Percentiles rank a stretch among this genome's conserved stretches.
These are phyloP conservation scores for Lanius collurio DNA, from an alignment of 2,113 vertebrate genomes.

Conservation along the genomic window DNA sequence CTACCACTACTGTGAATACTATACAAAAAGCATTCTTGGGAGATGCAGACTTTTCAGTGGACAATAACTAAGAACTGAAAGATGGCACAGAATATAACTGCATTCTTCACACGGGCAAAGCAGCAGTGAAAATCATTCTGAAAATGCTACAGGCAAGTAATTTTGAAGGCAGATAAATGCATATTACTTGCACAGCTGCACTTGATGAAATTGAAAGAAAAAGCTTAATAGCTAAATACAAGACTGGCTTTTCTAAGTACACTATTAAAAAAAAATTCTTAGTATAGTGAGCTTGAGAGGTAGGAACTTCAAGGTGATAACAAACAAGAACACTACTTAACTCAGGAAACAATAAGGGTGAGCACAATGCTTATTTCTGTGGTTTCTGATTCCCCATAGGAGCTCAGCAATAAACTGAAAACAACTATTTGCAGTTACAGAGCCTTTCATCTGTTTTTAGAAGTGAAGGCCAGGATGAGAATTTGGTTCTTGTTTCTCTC, in stretches of 20 bases:
- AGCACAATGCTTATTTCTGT: not conserved
- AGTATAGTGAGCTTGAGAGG: not conserved
- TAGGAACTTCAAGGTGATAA: not conserved
- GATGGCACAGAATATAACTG: not conserved
- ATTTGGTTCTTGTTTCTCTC: not conserved
- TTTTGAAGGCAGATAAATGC: not conserved
- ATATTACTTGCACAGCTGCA: not conserved
- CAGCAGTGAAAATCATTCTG: not conserved
- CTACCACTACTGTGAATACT: not conserved
- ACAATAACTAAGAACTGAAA: not conserved
- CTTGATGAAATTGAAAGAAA: not conserved
- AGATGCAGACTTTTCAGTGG: not conserved
- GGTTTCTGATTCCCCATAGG: not conserved
- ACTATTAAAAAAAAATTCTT: not conserved
- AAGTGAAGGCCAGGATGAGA: not conserved
- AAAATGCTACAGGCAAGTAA: not conserved
- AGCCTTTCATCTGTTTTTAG: not conserved
- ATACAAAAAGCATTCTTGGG: not conserved
- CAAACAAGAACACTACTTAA: not conserved
- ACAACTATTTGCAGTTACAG: not conserved
- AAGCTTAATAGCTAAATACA: not conserved
- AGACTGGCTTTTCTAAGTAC: not conserved
- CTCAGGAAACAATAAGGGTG: not conserved
- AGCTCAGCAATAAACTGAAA: not conserved
- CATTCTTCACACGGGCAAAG: not conserved